Base-by-base conservation (phyloP, 1,140 invertebrate genomes). In the Cheumatopsyche charites region DNA sequence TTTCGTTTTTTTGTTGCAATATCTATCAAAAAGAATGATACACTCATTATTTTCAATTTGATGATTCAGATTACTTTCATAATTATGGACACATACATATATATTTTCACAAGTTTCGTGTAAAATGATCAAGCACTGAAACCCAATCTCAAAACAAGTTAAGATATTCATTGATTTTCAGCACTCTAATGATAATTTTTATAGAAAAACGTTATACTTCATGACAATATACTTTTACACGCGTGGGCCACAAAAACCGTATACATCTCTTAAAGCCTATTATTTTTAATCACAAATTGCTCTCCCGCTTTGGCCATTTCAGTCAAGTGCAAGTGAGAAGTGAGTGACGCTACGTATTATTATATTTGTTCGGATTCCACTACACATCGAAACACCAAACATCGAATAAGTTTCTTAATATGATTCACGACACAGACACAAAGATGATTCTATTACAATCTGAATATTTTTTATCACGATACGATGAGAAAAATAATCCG, bases 191-290 rank as follows among this genome's bases (percentile, higher is more conserved):
- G n/a, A n/a, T n/a, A n/a, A n/a, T n/a, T n/a, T n/a, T n/a, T n/a
- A n/a, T n/a, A n/a, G n/a, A n/a, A n/a, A n/a, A n/a, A n/a, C n/a
- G n/a, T n/a, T n/a, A n/a, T n/a, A n/a, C n/a, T n/a, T n/a, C n/a
- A 19, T 66, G 43, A 66, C 63, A 13, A 45, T 36, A 36, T 13
- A 61, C 23, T 41, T 47, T 13, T 55, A 68, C 66, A 68, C 23
- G 25, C 47, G 21, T 49, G 45, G 45, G 63, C 47, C 63, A 66
- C 36, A 66, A 45, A 47, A 47, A 66, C 66, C 66, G 66, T 68
- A 68, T 68, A 68, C 66, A 68, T 55, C 47, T 6, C 66, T 68
- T 66, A 66, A 66, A 68, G 66, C 66, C 66, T 68, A 68, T 55
- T 25, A 26, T 25, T 15, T 68, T 36, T 58, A 68, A 55, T 66